These are phyloP conservation scores for Syngnathoides biaculeatus DNA, from an alignment of 2,113 vertebrate genomes.

Conservation along the genomic window DNA sequence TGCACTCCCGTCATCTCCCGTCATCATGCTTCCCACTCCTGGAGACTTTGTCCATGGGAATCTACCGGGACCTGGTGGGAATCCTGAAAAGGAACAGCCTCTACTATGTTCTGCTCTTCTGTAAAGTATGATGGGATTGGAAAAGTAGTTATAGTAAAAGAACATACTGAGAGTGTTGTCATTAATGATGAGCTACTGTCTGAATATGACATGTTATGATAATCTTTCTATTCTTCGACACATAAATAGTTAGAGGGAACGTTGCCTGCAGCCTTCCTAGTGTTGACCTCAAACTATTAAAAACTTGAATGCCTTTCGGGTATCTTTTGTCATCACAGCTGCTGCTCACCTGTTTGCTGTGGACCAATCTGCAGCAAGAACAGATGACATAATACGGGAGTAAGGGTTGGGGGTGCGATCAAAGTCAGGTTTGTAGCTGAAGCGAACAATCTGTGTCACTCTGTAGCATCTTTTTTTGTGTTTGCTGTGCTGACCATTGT, in stretches of 20 bases:
- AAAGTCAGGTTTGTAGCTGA: background rate
- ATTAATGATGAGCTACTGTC: conserved; percentile 45
- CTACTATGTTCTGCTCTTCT: background rate
- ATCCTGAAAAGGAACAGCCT: too few relatives aligned
- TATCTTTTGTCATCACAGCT: conserved; percentile 18
- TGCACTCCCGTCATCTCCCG: too few relatives aligned
- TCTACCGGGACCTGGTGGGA: too few relatives aligned
- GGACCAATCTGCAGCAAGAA: conserved; percentile 32
- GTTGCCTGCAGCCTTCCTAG: conserved; percentile 5
- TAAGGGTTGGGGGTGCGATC: background rate
- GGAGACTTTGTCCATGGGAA: too few relatives aligned
- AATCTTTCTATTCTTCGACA: background rate
- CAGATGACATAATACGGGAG: background rate
- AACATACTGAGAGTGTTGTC: conserved; percentile 48
- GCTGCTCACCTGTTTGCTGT: conserved; percentile 25
- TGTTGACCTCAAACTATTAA: conserved; percentile 14
- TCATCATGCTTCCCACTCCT: too few relatives aligned
- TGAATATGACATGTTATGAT: background rate
- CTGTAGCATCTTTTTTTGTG: conserved; percentile 3
- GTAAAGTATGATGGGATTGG: background rate
- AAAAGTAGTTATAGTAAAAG: background rate
- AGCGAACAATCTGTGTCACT: conserved; percentile 6
- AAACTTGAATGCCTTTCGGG: conserved; percentile 30
- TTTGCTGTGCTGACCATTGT: background rate
- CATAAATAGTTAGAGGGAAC: background rate